Base-by-base conservation (phyloP, 2,113 vertebrate species). In the Tylochromis polylepis region DNA sequence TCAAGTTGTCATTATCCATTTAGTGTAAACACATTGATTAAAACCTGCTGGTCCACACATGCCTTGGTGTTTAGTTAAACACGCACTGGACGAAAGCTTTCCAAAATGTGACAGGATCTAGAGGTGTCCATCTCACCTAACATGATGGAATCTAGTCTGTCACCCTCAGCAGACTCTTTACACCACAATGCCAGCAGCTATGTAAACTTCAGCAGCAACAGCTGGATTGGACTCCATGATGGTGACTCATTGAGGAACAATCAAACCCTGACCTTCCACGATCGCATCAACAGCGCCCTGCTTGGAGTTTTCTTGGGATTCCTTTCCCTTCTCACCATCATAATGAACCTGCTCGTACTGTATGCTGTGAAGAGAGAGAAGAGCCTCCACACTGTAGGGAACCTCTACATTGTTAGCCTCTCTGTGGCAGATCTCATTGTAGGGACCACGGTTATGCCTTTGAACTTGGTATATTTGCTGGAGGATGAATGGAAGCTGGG, bases 321-420 rank as follows among this genome's bases (percentile, higher is more conserved):
- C 36, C 94, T 99, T 31, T 98, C 97, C 4, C 90, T 99, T 53
- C 85, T 95, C 90, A 99, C 98, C 2, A 88, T 98, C 14, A 89
- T 97, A 41, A 98, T 99, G 97, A 99, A 99, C 91, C 92, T 99
- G 80, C 93, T 99, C 11, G 98, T 99, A 14, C 95, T 99, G 5
- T 97, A 95, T 1, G 98, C 98, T 0, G 97, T 99, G 34, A 97
- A 93, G 88, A 97, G 22, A 0, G 98, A 99, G 89, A 97, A 97
- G 83, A 99, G 97, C 88, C 95, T 99, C 38, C 98, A 99, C 88
- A 99, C 98, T 0, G 98, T 99, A 27, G 97, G 98, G 4, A 99
- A 99, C 87, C 93, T 99, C 3, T 98, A 99, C 94, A 99, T 99
- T 6, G 95, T 99, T 46, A 99, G 98, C 91, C 96, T 99, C 14